These are phyloP conservation scores for Chaetorhynchus papuensis DNA, from an alignment of 2,113 vertebrate species.

Conservation along the genomic window DNA sequence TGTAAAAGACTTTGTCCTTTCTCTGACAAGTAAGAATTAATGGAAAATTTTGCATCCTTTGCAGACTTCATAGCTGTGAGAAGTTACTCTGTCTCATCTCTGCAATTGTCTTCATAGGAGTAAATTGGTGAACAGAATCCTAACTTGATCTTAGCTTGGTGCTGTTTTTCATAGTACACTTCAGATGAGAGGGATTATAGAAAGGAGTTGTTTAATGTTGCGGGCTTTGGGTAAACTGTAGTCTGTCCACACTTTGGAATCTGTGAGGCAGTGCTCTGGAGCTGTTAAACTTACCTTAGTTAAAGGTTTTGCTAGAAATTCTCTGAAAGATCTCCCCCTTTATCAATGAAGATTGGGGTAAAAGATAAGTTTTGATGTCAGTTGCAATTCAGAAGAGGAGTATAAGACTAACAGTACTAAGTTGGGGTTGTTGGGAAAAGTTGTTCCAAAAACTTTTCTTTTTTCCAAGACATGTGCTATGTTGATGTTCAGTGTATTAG, in stretches of 20 bases:
- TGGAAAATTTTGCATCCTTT: background rate
- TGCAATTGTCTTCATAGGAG: background rate
- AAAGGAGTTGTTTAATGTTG: background rate
- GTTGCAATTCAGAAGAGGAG: background rate
- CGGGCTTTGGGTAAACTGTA: background rate
- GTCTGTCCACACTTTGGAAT: background rate
- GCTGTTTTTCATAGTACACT: background rate
- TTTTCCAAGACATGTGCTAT: background rate
- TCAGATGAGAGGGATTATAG: background rate
- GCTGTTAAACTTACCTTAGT: background rate
- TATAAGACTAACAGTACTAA: background rate
- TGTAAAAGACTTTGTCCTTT: background rate
- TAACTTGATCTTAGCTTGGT: background rate
- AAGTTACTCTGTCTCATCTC: background rate
- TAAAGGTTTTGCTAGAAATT: background rate
- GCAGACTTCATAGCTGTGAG: background rate
- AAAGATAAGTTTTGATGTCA: background rate
- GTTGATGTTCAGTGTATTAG: background rate
- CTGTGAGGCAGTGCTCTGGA: background rate
- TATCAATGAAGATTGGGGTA: background rate
- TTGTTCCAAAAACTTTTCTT: background rate
- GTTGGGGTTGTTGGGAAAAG: background rate
- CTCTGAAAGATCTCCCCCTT: background rate
- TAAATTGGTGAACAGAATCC: background rate
- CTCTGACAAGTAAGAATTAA: background rate